Conservation (phyloP, 2,113 vertebrate species). For the Laterallus jamaicensis region DNA sequence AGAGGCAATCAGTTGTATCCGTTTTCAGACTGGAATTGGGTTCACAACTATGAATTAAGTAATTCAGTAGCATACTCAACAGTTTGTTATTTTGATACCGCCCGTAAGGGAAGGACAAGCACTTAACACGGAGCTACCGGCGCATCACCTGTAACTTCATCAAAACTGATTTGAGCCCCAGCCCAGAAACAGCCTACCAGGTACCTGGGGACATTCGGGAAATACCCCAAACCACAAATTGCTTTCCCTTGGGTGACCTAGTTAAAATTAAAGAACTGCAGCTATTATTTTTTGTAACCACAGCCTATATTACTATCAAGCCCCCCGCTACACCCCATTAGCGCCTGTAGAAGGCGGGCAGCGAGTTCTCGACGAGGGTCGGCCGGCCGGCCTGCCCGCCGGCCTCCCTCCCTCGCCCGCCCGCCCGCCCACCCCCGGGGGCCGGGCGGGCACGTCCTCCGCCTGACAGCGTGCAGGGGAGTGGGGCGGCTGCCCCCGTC, state of each 20-base stretch:
- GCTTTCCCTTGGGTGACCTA: not conserved
- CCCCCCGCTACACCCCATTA: fast-evolving
- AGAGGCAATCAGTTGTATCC: fast-evolving
- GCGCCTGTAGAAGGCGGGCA: not conserved
- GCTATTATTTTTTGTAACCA: not conserved
- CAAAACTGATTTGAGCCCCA: not conserved
- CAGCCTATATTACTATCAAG: fast-evolving
- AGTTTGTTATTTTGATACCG: not conserved
- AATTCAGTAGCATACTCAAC: not conserved
- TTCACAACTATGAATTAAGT: not conserved
- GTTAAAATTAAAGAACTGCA: not conserved
- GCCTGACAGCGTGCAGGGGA: not conserved
- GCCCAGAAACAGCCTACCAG: fast-evolving
- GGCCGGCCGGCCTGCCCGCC: not conserved
- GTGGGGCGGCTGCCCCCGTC: not conserved
- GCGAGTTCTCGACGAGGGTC: not conserved
- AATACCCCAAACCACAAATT: not conserved
- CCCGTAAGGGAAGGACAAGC: not conserved
- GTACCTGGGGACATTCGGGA: not conserved
- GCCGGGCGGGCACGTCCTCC: not conserved
- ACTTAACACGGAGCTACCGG: not conserved
- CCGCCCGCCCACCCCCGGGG: not conserved
- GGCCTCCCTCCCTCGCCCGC: not conserved
- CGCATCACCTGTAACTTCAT: not conserved
- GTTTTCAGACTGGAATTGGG: not conserved